Evolutionary conservation across 1,140 invertebrate genomes (phyloP), one percentile per base, ranked within the genome.

Genomic region (Drosophila pandora): DNA sequence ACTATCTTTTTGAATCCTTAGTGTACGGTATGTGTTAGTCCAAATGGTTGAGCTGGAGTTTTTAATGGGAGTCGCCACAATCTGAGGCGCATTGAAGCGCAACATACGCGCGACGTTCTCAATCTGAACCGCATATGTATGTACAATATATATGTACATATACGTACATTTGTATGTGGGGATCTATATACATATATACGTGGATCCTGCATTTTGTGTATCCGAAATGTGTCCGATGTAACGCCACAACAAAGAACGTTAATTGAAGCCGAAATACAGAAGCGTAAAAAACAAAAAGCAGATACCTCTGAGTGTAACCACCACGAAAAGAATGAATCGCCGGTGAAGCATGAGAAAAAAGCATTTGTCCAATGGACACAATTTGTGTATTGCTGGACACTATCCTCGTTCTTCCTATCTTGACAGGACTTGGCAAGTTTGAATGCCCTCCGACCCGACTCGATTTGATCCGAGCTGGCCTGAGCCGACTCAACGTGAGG

Each of bases 181-280:
- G 10, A 37, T 10, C 10, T 37, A 12, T 37, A 10, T 37, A 37
- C 12, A 12, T 37, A 37, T 32, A 10, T 32, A 32, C 8, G 32
- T 8, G 9, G 32, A 8, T 10, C 67, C 64, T 52, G 54, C 73
- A 43, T 30, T 10, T 74, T 76, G 69, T 79, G 54, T 62, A 71
- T 47, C 67, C 50, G 70, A 85, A 89, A 89, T 83, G 73, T 90
- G 84, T 90, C 81, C 89, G 82, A 90, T 88, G 89, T 90, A 90
- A 83, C 89, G 89, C 89, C 89, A 90, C 83, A 88, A 88, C 83
- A 88, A 88, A 88, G 83, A 88, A 88, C 83, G 83, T 88, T 88
- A 88, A 88, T 88, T 88, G 83, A 88, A 79, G 83, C 79, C 83
- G 79, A 88, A 88, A 88, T 89, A 83, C 76, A 87, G 47, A 62